phyloP scores from a whole-genome alignment of 2,888 invertebrate genomes.

The Crossocerus cetratus region DNA sequence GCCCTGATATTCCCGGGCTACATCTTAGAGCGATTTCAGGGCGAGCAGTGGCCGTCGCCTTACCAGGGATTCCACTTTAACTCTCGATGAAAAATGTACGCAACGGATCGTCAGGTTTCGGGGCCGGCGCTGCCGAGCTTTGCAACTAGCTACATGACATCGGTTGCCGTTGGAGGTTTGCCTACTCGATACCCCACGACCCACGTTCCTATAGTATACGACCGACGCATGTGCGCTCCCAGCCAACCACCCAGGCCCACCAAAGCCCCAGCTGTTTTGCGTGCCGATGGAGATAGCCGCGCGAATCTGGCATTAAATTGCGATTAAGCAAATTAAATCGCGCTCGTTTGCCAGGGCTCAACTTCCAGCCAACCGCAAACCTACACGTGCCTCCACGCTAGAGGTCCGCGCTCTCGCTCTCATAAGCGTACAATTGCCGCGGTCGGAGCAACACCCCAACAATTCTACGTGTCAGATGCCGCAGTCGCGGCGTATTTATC shows the following conservation, averaged over 20 bases:
- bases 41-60: constrained; percentile 27
- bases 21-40: constrained; percentile 27
- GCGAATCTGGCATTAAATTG: constrained; percentile 30
- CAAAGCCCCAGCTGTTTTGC: constrained; percentile 3
- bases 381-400: not conserved
- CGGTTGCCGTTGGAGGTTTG: constrained; percentile 25
- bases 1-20: constrained; percentile 21
- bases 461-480: no score
- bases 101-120: constrained; percentile 36
- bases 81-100: constrained; percentile 52
- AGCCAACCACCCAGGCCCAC: not conserved
- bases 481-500: no score
- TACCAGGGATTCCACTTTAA: constrained; percentile 46
- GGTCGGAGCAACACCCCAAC: no score
- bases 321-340: constrained; percentile 41
- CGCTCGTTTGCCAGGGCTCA: constrained; percentile 14
- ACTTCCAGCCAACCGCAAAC: not conserved
- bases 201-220: constrained; percentile 39
- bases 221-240: constrained; percentile 24
- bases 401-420: no score
- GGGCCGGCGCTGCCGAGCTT: not conserved
- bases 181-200: constrained; percentile 2
- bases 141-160: not conserved
- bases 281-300: constrained; percentile 13
- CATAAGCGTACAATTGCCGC: no score